Base-by-base conservation (phyloP, 2,888 invertebrate genomes). In the Byasa hedistus region DNA sequence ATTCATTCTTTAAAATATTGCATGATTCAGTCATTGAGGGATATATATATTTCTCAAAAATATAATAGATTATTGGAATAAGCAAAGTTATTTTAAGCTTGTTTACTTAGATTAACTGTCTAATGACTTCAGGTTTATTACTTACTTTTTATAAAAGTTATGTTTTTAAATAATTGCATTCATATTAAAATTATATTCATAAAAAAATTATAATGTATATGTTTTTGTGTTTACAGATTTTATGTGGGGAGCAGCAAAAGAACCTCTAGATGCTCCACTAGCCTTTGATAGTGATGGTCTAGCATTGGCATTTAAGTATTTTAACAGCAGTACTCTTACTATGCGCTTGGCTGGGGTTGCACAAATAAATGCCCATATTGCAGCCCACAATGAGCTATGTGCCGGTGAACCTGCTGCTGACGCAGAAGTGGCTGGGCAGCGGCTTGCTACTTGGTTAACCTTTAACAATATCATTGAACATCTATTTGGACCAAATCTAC, bases 401-500 rank as follows among this genome's bases (percentile, higher is more conserved):
- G 97, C 97, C 63, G 97, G 96, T 44, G 98, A 97, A 78, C 95
- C 96, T 0, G 94, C 97, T 1, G 94, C 96, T 0, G 97, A 98
- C 79, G 96, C 96, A 0, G 98, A 98, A 79, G 91, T 95, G 36
- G 95, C 96, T 44, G 97, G 97, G 0, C 95, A 96, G 72, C 95
- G 94, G 73, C 93, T 98, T 73, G 97, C 97, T 0, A 94, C 96
- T 72, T 98, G 98, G 98, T 91, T 98, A 23, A 95, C 97, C 0
- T 94, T 94, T 72, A 96, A 97, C 84, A 97, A 96, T 82, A 97
- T 98, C 70, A 96, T 98, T 73, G 96, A 97, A 76, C 98, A 98
- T 82, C 95, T 98, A 68, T 98, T 98, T 91, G 98, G 98, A n/a
- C 98, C 98, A 39, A 98, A 98, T 92, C 93, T 98, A 73, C 98